Conservation (phyloP, 2,888 invertebrate species). For the Aproaerema taeniolella region DNA sequence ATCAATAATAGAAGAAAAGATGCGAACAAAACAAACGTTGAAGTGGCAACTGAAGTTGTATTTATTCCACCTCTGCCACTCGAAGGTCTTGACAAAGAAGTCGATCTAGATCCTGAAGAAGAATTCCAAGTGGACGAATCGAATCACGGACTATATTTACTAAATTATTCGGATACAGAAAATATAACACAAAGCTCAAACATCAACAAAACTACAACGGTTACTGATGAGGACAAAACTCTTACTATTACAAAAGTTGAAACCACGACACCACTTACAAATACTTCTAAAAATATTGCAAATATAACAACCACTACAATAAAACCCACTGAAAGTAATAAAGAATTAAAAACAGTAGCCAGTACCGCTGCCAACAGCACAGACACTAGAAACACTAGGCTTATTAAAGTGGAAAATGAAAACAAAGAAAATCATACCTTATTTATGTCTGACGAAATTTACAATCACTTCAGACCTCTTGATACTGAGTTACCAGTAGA, state of each 20-base stretch:
- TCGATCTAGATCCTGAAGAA: conserved; percentile 70
- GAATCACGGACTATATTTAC: conserved; percentile 68
- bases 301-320: conserved; percentile 22
- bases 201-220: conserved; percentile 37
- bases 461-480: conserved; percentile 80
- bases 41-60: conserved; percentile 51
- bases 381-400: conserved; percentile 42
- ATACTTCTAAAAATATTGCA: conserved; percentile 26
- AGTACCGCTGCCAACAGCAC: conserved; percentile 56
- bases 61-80: conserved; percentile 68
- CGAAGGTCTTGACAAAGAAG: conserved; percentile 63
- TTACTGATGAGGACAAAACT: conserved; percentile 34
- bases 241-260: conserved; percentile 32
- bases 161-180: conserved; percentile 69
- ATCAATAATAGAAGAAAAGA: conserved; percentile 60
- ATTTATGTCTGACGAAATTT: conserved; percentile 79
- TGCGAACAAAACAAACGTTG: conserved; percentile 37
- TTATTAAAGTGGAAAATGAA: conserved; percentile 47
- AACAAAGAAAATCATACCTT: conserved; percentile 72
- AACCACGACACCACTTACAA: conserved; percentile 24
- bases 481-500: conserved; percentile 79
- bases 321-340: conserved; percentile 30
- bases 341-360: conserved; percentile 45
- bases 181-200: conserved; percentile 50
- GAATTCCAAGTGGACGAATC: conserved; percentile 75